Evolutionary conservation across 2,113 vertebrate species (phyloP).

Genomic region (Cyprinus carpio): DNA sequence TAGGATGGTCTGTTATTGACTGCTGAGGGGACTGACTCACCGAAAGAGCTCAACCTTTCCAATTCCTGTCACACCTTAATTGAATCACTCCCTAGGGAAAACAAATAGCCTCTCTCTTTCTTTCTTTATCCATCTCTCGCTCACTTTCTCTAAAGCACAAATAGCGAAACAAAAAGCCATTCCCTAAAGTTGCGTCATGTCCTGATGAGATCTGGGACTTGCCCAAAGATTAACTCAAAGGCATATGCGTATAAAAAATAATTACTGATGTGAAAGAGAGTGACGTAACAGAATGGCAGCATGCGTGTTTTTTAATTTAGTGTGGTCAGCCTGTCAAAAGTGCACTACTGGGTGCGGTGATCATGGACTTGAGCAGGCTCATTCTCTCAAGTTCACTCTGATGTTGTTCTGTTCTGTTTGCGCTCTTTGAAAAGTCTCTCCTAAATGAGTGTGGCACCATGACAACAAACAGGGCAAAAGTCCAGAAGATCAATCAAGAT

Average conservation of each 20-base stretch:
- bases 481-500: constrained; percentile 1
- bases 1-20: not conserved
- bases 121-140: not conserved
- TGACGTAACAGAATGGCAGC: not conserved
- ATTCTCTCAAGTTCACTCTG: constrained; percentile 3
- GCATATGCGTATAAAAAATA: constrained; percentile 5
- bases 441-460: constrained; percentile 45
- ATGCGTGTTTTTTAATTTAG: not conserved
- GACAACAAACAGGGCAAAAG: not conserved
- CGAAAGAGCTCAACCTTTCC: not conserved
- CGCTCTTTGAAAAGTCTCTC: constrained; percentile 27
- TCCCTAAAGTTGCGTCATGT: constrained; percentile 24
- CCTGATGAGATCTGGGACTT: constrained; percentile 12
- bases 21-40: constrained; percentile 13
- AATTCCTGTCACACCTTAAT: constrained; percentile 30
- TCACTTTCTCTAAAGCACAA: constrained; percentile 28
- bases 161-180: constrained; percentile 13
- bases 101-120: not conserved
- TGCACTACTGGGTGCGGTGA: not conserved
- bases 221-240: not conserved
- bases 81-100: constrained; percentile 35
- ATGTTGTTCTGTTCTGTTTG: not conserved
- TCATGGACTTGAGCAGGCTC: not conserved
- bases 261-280: constrained; percentile 34
- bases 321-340: not conserved